These are phyloP conservation scores for Acromyrmex echinatior DNA, from an alignment of 1,140 invertebrate genomes.

Conservation along the genomic window DNA sequence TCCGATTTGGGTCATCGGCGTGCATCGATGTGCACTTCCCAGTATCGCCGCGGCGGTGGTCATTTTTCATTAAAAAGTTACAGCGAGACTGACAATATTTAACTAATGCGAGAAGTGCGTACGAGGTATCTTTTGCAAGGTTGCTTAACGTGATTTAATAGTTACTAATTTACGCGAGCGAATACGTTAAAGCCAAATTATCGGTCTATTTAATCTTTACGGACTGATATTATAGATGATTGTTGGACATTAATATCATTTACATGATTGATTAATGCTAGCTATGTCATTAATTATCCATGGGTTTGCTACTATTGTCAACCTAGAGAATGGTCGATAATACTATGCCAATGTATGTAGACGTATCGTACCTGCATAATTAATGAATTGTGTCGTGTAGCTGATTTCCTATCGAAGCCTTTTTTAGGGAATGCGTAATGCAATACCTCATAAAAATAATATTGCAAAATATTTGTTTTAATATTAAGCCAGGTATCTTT, in stretches of 20 bases:
- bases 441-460: background rate
- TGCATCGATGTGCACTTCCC: slow-evolving; percentile 9
- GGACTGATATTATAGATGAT: background rate
- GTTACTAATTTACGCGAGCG: background rate
- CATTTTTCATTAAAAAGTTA: slow-evolving; percentile 21
- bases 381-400: slow-evolving; percentile 31
- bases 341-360: slow-evolving; percentile 21
- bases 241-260: slow-evolving; percentile 55
- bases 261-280: slow-evolving; percentile 63
- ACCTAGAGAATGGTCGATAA: slow-evolving; percentile 56
- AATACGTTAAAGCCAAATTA: slow-evolving; percentile 43
- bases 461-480: background rate
- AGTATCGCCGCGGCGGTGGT: background rate
- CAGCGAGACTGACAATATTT: background rate
- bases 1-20: slow-evolving; percentile 70
- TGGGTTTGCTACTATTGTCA: slow-evolving; percentile 49
- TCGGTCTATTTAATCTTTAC: slow-evolving; percentile 49
- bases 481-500: too few relatives aligned
- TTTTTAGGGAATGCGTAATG: background rate
- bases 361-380: slow-evolving; percentile 44
- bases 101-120: background rate
- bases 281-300: slow-evolving; percentile 56
- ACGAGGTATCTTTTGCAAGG: background rate
- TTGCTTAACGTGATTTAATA: background rate
- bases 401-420: background rate